Base-by-base conservation (phyloP, 2,113 vertebrate species). In the Pomatorhinus ruficollis region DNA sequence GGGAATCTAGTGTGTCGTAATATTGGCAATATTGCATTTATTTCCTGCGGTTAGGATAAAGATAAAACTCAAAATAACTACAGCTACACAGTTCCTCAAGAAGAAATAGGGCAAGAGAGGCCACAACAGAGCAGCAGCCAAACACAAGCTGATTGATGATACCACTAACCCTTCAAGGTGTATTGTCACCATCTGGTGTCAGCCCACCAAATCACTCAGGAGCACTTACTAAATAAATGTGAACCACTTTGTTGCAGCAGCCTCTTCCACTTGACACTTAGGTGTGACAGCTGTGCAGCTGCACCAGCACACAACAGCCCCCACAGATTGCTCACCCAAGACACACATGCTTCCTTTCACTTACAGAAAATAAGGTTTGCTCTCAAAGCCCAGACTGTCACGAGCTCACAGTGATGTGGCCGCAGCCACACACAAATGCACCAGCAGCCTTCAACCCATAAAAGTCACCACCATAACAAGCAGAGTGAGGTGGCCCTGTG, bases 1-100 rank as follows among this genome's bases (percentile, higher is more conserved):
- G 35, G 16, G 47, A 90, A 83, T 40, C 15, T 35, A 21, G 78
- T 21, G 5, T 2, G 0, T 53, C 42, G 5, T 53, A 50, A 2
- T 18, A 56, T 13, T 2, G 1, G 52, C 25, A 27, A 40, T 1
- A 23, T 3, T 1, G 0, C 1, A 2, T 7, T 17, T 35, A 75
- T 30, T 63, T 72, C 54, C 16, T 20, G 15, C 4, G 4, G 27
- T 80, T n/a, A 80, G 42, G 8, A 77, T 35, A 76, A 75, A 80
- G 7, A 54, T 53, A 83, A 77, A 88, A 81, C 14, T 80, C 49
- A 9, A 72, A 87, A 64, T 49, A 22, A 53, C 30, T 82, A 12
- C 31, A 75, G 31, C n/a, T 53, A 60, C 8, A 1, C 49, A 53
- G n/a, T 5, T 69, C 45, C 65, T 76, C 54, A 35, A 53, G 28